Percentiles rank a stretch among this genome's conserved stretches.
These are phyloP conservation scores for Cybosia mesomella DNA, from an alignment of 2,888 invertebrate species.

Conservation along the genomic window DNA sequence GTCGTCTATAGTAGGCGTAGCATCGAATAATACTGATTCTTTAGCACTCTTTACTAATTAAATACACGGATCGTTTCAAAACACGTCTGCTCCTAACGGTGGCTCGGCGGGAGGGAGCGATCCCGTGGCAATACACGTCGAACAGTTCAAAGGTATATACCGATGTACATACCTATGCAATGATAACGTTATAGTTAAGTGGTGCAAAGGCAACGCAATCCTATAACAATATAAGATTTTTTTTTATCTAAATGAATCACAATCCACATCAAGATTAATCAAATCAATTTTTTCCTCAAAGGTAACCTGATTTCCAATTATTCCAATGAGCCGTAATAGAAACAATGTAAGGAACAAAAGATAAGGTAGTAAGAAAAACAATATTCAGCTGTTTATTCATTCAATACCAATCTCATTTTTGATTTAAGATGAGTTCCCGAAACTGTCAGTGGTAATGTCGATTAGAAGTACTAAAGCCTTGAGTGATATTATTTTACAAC, in stretches of 20 bases:
- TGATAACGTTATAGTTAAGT: background rate
- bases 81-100: no score
- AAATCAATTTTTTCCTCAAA: constrained; percentile 4
- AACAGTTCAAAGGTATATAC: no score
- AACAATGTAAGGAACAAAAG: constrained; percentile 2
- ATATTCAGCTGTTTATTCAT: background rate
- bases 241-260: background rate
- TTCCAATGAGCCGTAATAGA: background rate
- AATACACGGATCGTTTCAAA: no score
- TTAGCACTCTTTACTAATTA: no score
- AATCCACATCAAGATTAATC: constrained; percentile 4
- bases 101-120: no score
- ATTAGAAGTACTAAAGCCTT: background rate
- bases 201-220: background rate
- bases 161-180: no score
- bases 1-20: no score
- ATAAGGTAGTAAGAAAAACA: background rate
- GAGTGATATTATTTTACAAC: background rate
- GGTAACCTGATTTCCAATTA: background rate
- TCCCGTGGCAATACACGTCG: no score
- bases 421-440: background rate
- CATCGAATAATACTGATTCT: no score
- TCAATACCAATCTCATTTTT: background rate
- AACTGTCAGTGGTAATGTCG: background rate
- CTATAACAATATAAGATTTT: background rate